phyloP scores from a whole-genome alignment of 2,888 invertebrate genomes.

The Eretmocerus hayati region DNA sequence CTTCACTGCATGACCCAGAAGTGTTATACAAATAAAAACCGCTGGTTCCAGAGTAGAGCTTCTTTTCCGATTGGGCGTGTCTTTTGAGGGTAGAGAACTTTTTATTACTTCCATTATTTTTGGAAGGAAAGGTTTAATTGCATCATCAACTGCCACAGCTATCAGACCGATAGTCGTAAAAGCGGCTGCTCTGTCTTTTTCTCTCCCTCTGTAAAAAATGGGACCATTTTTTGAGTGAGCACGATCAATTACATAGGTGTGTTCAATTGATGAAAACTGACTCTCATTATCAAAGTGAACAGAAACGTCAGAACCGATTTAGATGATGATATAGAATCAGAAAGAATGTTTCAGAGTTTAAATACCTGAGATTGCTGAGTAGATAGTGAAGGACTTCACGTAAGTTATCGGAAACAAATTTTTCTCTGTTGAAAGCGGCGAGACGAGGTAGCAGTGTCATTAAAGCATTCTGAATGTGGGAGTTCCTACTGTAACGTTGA shows the following conservation, averaged over 20 bases:
- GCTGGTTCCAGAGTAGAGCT: constrained; percentile 68
- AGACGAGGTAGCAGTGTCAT: constrained; percentile 82
- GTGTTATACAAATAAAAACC: constrained; percentile 88
- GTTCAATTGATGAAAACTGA: no score
- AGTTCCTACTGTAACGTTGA: constrained; percentile 66
- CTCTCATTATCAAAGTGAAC: no score
- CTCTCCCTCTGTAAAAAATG: constrained; percentile 57
- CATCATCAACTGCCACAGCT: constrained; percentile 78
- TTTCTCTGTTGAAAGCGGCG: constrained; percentile 84
- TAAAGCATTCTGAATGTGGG: constrained; percentile 80
- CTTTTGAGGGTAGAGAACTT: constrained; percentile 68
- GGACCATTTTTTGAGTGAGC: no score
- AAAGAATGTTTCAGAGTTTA: neutral
- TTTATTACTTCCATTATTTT: constrained; percentile 81
- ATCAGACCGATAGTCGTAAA: constrained; percentile 87
- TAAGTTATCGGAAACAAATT: constrained; percentile 71
- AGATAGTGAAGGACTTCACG: constrained; percentile 71
- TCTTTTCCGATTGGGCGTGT: constrained; percentile 70
- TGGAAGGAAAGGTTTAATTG: constrained; percentile 70
- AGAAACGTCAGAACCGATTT: neutral
- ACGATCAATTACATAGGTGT: no score
- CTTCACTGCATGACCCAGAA: constrained; percentile 82
- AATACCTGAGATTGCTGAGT: constrained; percentile 56
- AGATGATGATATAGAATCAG: neutral
- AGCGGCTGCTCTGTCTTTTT: constrained; percentile 79